Evolutionary conservation across 2,797 vertebrate genomes (phyloP).

Genomic region (Nyctibius grandis): DNA sequence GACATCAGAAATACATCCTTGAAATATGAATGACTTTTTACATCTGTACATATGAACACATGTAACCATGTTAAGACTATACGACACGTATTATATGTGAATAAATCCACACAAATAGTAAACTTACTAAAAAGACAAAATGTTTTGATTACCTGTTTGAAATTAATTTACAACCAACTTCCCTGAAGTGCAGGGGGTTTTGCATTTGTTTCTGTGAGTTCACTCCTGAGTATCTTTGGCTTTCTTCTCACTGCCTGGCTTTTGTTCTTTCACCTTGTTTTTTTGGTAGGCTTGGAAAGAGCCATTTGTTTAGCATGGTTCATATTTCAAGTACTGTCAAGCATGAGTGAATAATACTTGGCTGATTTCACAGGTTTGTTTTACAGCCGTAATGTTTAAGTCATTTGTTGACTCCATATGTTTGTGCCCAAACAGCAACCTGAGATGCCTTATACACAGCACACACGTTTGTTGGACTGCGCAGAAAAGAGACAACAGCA

Average conservation of each 20-base stretch:
- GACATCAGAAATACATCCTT: not conserved
- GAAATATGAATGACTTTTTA: fast-evolving
- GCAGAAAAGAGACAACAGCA: not conserved
- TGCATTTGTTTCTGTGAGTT: not conserved
- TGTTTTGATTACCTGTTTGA: not conserved
- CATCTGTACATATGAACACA: fast-evolving
- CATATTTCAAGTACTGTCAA: not conserved
- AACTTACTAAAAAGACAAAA: not conserved
- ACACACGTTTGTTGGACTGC: fast-evolving
- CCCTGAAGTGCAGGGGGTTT: not conserved
- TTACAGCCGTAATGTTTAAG: not conserved
- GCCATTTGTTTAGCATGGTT: not conserved
- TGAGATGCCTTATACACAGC: not conserved
- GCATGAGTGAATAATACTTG: not conserved
- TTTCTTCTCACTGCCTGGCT: not conserved
- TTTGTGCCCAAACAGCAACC: not conserved
- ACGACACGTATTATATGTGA: not conserved
- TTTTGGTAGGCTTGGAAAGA: not conserved
- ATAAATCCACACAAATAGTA: not conserved
- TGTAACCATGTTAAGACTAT: not conserved
- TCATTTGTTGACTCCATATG: not conserved
- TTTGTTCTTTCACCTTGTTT: not conserved
- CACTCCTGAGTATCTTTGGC: not conserved
- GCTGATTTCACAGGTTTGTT: not conserved
- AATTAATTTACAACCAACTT: not conserved